Evolutionary conservation across 2,113 vertebrate genomes (phyloP), one percentile per base, ranked within the genome.

Genomic region (Tyrannus savana): DNA sequence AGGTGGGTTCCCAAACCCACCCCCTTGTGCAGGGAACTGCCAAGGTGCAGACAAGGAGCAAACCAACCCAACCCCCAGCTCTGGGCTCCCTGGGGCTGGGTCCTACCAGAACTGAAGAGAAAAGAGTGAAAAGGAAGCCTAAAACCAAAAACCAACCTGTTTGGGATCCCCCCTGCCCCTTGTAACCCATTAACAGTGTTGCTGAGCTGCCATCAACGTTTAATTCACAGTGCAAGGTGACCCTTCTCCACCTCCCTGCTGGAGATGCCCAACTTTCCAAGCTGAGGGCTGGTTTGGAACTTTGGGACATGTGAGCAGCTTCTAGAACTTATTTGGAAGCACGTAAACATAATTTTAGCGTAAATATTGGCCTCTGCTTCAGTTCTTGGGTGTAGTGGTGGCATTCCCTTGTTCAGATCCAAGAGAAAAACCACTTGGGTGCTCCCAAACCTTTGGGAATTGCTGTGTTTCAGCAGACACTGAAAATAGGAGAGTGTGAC

Each of bases 301-400:
- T 37, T 33, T 12, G 30, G 39, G 68, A 37, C 35, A 37, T 37
- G 35, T 37, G 35, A 44, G 39, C 4, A 14, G 14, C 11, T 49
- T 47, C 66, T 12, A 14, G 50, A 39, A 10, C 12, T 44, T 22
- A 2, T 4, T 9, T 41, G 37, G 23, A 50, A 71, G 33, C 28
- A 16, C 0, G 0, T 5, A 27, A 13, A 37, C 4, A 2, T 3
- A 7, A 67, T 7, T 42, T 35, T 12, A 8, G 1, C 1, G 33
- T 23, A 19, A 41, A 35, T 42, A 6, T 8, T 21, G 9, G 8
- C 9, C 28, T 60, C 46, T 52, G 81, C 4, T 41, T 41, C 31
- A 14, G 10, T 27, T 82, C 49, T 41, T 3, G 10, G 10, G 2
- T 46, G 71, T 44, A 35, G 46, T 4, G 2, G 0, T 9, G 19